Evolutionary conservation across 2,113 vertebrate species (phyloP).

Genomic region (Nothoprocta perdicaria): DNA sequence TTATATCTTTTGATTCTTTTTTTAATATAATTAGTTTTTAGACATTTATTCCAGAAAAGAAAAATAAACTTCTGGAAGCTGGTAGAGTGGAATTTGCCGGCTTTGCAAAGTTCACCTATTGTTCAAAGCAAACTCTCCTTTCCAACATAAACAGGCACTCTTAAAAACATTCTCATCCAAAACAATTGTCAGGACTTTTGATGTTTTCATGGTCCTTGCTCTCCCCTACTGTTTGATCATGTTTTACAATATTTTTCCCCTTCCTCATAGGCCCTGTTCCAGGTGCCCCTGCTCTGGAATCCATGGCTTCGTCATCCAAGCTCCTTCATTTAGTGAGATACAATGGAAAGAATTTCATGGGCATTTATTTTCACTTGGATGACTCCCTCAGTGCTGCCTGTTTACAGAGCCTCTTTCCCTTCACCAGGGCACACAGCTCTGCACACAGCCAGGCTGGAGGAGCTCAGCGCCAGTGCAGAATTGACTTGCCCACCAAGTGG

Average conservation of each 20-base stretch:
- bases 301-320: constrained; percentile 32
- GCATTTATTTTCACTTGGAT: constrained; percentile 52
- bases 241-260: constrained; percentile 65
- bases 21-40: not conserved
- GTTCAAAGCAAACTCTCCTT: constrained; percentile 42
- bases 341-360: constrained; percentile 64
- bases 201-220: constrained; percentile 57
- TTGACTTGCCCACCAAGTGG: not conserved
- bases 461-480: not conserved
- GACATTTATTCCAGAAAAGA: not conserved
- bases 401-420: constrained; percentile 31
- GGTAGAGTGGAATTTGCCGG: constrained; percentile 52
- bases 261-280: constrained; percentile 52
- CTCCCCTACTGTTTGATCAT: constrained; percentile 62
- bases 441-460: not conserved
- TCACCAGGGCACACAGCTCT: not conserved
- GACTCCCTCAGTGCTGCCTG: not conserved
- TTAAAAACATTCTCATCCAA: constrained; percentile 57
- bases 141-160: constrained; percentile 73
- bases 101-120: constrained; percentile 65
- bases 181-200: constrained; percentile 63
- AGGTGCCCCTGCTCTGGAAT: constrained; percentile 67
- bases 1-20: not conserved
- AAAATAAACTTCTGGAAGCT: not conserved
- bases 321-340: constrained; percentile 41